These are phyloP conservation scores for Pempheris klunzingeri DNA, from an alignment of 2,797 vertebrate species.

Conservation along the genomic window DNA sequence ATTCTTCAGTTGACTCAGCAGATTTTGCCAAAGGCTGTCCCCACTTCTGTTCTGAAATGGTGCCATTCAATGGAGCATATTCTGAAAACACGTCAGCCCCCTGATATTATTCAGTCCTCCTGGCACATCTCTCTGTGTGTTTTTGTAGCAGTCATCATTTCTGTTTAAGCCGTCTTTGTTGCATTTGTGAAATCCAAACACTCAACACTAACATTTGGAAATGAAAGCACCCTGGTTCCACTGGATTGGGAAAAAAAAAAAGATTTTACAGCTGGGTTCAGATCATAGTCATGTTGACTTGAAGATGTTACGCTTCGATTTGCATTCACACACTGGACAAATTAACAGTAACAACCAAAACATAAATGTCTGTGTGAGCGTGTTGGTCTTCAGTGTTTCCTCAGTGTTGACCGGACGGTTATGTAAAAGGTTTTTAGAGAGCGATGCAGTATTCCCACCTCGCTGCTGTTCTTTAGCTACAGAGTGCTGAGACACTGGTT, in stretches of 20 bases:
- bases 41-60: slow-evolving; percentile 66
- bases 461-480: slow-evolving; percentile 3
- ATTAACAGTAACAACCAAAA: slow-evolving; percentile 15
- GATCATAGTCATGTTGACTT: slow-evolving; percentile 23
- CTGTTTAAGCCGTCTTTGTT: slow-evolving; percentile 74
- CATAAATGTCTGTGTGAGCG: slow-evolving; percentile 31
- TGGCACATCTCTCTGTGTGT: slow-evolving; percentile 64
- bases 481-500: slow-evolving; percentile 2
- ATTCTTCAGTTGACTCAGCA: slow-evolving; percentile 77
- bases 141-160: slow-evolving; percentile 78
- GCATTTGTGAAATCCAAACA: slow-evolving; percentile 70
- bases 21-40: slow-evolving; percentile 75
- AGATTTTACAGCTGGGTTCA: slow-evolving; percentile 53
- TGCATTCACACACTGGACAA: slow-evolving; percentile 45
- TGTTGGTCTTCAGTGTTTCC: slow-evolving; percentile 21
- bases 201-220: slow-evolving; percentile 63
- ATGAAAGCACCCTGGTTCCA: slow-evolving; percentile 57
- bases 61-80: slow-evolving; percentile 69
- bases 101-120: slow-evolving; percentile 71
- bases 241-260: slow-evolving; percentile 40
- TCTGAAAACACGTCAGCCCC: slow-evolving; percentile 73
- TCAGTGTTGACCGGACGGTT: slow-evolving; percentile 30
- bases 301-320: slow-evolving; percentile 39
- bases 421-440: slow-evolving; percentile 14
- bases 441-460: slow-evolving; percentile 14